Evolutionary conservation across 2,888 invertebrate species (phyloP), one percentile per base, ranked within the genome.

Genomic region (Spisula solida): DNA sequence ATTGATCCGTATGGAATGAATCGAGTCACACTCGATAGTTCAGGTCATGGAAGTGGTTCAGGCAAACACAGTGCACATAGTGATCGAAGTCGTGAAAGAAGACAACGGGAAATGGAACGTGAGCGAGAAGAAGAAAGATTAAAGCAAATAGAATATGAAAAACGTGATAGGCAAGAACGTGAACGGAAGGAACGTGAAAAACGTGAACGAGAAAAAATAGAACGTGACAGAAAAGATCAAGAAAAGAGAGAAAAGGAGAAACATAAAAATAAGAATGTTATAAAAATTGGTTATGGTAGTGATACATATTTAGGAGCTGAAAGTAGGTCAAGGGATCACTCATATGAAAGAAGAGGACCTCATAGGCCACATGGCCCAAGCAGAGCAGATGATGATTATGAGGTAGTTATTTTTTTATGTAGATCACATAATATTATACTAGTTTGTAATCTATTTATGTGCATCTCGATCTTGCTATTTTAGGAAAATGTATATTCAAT

Each of bases 361-460:
- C 29, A 34, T 48, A 41, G 84, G 75, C 88, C 87, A 16, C 82
- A 75, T 51, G 47, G 87, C 31, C 88, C 92, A 16, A 89, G 89
- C 47, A 83, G 89, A 80, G 87, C 92, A 12, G 90, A 90, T 79
- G 90, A 90, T n/a, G 92, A 92, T 82, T 85, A 85, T 79, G 92
- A 90, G 92, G 92, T 92, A 88, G 51, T n/a, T 20, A n/a, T n/a
- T 25, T 25, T 66, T 81, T 25, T 10, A 25, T 25, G 18, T 18
- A 56, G 60, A 66, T n/a, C 12, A 25, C 1, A 56, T 5, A 18
- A 56, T 20, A n/a, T 16, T 66, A 66, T 6, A 66, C 25, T n/a
- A 12, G 20, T 25, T 0, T 66, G 25, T n/a, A 8, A 66, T 60
- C 25, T 66, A 20, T 25, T 66, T 25, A 25, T 51, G 51, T 51